These are phyloP conservation scores for Paraescarpia echinospica DNA, from an alignment of 1,140 invertebrate species.

Conservation along the genomic window DNA sequence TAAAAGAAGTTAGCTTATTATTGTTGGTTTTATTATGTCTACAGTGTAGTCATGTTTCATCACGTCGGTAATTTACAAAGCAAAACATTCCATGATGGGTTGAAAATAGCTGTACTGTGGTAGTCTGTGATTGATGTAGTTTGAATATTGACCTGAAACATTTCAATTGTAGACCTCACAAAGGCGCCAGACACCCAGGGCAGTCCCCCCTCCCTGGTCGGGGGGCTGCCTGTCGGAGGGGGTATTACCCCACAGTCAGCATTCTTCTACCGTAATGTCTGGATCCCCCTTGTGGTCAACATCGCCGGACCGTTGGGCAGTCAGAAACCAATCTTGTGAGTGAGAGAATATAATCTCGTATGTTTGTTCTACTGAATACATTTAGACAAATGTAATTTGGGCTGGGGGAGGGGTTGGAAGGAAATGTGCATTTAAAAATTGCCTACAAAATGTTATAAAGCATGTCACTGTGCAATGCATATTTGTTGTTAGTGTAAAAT, in stretches of 20 bases:
- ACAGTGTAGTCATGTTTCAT: background rate
- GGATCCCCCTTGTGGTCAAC: conserved; percentile 82
- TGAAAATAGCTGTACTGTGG: background rate
- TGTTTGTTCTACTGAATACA: no score
- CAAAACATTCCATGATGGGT: background rate
- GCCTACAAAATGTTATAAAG: no score
- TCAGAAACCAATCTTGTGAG: conserved; percentile 86
- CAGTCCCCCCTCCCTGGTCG: conserved; percentile 70
- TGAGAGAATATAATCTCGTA: conserved; percentile 34
- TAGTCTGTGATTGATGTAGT: background rate
- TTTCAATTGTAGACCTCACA: background rate
- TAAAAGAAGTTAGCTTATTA: no score
- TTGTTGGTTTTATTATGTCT: no score
- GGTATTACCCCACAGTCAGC: conserved; percentile 84
- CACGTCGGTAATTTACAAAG: no score
- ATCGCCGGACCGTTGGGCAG: conserved; percentile 74
- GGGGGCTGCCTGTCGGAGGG: conserved; percentile 71
- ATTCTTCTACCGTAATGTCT: conserved; percentile 89
- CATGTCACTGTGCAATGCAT: no score
- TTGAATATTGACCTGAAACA: background rate
- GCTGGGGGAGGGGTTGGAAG: background rate
- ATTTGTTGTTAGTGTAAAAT: no score
- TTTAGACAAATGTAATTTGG: background rate
- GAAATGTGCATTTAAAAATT: background rate
- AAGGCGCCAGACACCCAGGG: conserved; percentile 62